Base-by-base conservation (phyloP, 2,888 invertebrate genomes). In the Leucophora obtusa region DNA sequence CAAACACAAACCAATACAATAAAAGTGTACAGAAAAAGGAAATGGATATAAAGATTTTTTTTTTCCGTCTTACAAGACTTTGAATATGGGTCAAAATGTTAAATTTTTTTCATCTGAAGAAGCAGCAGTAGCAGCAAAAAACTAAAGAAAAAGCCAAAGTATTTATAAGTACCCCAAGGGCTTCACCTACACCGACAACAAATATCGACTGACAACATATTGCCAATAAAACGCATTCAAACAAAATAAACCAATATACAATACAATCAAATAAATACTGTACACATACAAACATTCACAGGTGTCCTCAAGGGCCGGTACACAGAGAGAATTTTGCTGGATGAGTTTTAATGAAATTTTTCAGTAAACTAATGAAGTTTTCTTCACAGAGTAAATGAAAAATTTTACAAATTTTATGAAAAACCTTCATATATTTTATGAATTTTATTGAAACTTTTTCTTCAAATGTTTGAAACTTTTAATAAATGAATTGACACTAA, bases 221-320 rank as follows among this genome's bases (percentile, higher is more conserved):
- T 73, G 72, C 58, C 69, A 65, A 81, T 73, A 81, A 72, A 77
- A 77, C 58, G 68, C 77, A 73, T 69, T 69, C 47, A 73, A 68
- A 73, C 28, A 63, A 65, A 63, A 72, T 28, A 70, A 24, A 62
- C 56, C 18, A 38, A 71, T 66, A 60, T 21, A 69, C 28, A 58
- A 28, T n/a, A 43, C 43, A 47, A 47, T n/a, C n/a, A 47, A 47
- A 47, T 47, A 47, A 47, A 47, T 14, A 47, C 4, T n/a, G 14
- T 47, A n/a, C n/a, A n/a, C n/a, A 4, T 7, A n/a, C 43, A 47
- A 10, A 47, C 43, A 28, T 7, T 28, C 28, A 28, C 28, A 21
- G 21, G 21, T 21, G 21, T 21, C 21, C 21, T 21, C 4, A 21
- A 21, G 21, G 21, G 21, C 4, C 21, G 4, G 21, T 21, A n/a